Evolutionary conservation across 2,113 vertebrate species (phyloP), one percentile per base, ranked within the genome.

Genomic region (Bujurquina vittata): DNA sequence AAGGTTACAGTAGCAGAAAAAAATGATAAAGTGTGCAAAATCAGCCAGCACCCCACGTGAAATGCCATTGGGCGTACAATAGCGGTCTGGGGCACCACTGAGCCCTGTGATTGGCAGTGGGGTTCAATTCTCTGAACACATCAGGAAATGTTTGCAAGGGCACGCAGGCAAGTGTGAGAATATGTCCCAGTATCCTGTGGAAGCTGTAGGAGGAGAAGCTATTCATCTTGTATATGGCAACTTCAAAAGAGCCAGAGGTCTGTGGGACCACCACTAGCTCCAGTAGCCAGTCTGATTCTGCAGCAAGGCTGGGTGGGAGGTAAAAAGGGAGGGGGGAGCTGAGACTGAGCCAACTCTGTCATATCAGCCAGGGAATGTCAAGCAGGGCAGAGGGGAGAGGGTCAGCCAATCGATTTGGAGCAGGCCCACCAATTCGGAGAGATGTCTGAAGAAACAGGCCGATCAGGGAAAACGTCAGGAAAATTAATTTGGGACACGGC

Each of bases 351-450:
- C 90, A 89, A 86, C 76, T 63, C 84, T 81, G 83, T 89, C 61
- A 87, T 81, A 92, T 87, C 76, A 79, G 84, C 84, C 46, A 17
- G 75, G 58, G 18, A 80, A 83, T 55, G 85, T 86, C 80, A 80
- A 75, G 63, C 57, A 15, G 88, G 58, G 83, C 59, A 77, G 77
- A 69, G 83, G 74, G 78, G 65, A 77, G 31, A 57, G 84, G 88
- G 86, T 85, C 87, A 82, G 80, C 76, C 89, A 88, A 93, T 93
- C 67, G 85, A 92, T 92, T 88, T 91, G 82, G 80, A 85, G 87
- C 86, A 78, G 73, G 59, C 35, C 59, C 85, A 81, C 79, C 40
- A 56, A 80, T 72, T 85, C 88, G 69, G 55, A 85, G 60, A 74
- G 61, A 62, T 35, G 59, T 89, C 81, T 78, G 56, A 81, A 86